Conservation (phyloP, 2,888 invertebrate genomes). For the Clusia tigrina region DNA sequence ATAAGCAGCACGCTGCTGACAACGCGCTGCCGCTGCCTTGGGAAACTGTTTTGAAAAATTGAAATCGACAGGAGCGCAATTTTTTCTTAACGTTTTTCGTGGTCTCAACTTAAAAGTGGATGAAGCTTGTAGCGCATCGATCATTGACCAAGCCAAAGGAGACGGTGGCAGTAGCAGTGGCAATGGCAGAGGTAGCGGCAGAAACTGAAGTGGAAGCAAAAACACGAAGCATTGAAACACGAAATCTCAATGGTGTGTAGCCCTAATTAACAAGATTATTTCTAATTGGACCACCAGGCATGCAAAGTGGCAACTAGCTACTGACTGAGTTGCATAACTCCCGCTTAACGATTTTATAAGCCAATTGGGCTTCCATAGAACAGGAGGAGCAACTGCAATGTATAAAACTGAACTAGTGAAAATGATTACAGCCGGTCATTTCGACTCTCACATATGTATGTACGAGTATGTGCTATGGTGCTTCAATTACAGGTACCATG, state of each 20-base stretch:
- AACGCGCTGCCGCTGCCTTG: conserved; percentile 37
- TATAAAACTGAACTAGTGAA: no score
- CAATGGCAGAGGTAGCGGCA: neutral
- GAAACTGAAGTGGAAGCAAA: conserved; percentile 9
- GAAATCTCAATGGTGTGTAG: conserved; percentile 30
- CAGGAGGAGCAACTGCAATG: no score
- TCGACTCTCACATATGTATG: no score
- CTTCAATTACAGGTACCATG: no score
- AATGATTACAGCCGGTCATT: no score
- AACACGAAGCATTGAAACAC: conserved; percentile 14
- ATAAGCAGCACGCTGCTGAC: conserved; percentile 31
- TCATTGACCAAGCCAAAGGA: conserved; percentile 33
- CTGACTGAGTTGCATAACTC: no score
- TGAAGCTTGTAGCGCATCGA: conserved; percentile 50
- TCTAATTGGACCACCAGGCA: conserved; percentile 62
- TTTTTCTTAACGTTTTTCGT: conserved; percentile 4
- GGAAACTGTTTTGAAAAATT: conserved; percentile 38
- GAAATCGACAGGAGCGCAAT: conserved; percentile 37
- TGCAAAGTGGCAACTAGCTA: conserved; percentile 14
- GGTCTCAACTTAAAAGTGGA: neutral
- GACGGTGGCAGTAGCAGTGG: no score
- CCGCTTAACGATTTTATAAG: no score
- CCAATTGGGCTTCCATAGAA: no score
- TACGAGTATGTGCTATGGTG: no score
- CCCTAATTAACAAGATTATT: conserved; percentile 62